Conservation (phyloP, 2,113 vertebrate genomes). For the Centropristis striata region DNA sequence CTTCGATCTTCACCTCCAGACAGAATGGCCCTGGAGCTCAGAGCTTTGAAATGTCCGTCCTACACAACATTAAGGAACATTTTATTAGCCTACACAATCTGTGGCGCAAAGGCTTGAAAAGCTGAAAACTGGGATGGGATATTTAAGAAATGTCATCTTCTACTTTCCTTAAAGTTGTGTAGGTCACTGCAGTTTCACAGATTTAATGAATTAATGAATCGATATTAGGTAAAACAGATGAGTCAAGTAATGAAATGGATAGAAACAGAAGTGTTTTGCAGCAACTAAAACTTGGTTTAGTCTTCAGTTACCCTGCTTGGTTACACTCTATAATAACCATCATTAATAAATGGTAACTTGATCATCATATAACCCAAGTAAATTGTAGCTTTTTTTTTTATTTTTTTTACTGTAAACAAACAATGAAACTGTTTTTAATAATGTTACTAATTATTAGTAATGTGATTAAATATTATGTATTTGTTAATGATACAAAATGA, state of each 20-base stretch:
- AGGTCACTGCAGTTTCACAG: slow-evolving; percentile 18
- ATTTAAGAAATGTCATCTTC: neutral
- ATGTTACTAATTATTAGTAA: too few species aligned
- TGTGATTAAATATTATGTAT: too few species aligned
- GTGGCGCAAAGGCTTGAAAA: neutral
- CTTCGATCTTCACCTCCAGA: slow-evolving; percentile 78
- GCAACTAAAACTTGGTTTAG: slow-evolving; percentile 2
- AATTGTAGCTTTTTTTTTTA: too few species aligned
- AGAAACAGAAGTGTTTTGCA: neutral
- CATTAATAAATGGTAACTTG: too few species aligned
- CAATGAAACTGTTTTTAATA: too few species aligned
- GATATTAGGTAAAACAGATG: slow-evolving; percentile 14
- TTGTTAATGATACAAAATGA: too few species aligned
- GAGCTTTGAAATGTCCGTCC: slow-evolving; percentile 53
- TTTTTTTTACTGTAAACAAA: too few species aligned
- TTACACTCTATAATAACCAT: too few species aligned
- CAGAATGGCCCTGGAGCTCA: slow-evolving; percentile 85
- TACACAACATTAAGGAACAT: slow-evolving; percentile 60
- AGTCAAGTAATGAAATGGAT: slow-evolving; percentile 11
- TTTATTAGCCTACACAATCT: neutral
- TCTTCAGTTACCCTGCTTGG: neutral
- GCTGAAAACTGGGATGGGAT: neutral
- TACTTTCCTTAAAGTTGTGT: slow-evolving; percentile 63
- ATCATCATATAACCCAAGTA: too few species aligned
- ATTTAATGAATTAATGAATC: slow-evolving; percentile 4